Evolutionary conservation across 1,140 invertebrate genomes (phyloP), one percentile per base, ranked within the genome.

Genomic region (Vanessa atalanta): DNA sequence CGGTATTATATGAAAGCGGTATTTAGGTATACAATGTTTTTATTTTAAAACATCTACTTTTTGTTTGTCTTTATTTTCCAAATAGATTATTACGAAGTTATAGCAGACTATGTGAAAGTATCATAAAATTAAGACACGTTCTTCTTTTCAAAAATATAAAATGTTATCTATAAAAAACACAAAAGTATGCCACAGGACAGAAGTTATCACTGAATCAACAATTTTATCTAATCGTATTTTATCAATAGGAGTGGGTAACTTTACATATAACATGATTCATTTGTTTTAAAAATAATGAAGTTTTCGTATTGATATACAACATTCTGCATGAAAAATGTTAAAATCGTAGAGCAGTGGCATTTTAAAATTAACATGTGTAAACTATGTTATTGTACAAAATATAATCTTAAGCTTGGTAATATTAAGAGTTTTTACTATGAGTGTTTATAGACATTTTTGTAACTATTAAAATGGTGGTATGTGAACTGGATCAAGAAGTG

Each of bases 161-260:
- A 61, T 31, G 12, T 14, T 31, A 60, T 60, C 57, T 61, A 12
- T 55, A 65, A 72, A 72, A 72, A 65, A 7, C 50, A 57, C 55
- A 76, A 85, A 87, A 85, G 73, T 85, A 75, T 86, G 80, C 53
- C 81, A 83, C 75, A 69, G 51, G 72, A 57, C 37, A 70, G 48
- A 57, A 70, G 57, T 84, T 88, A 89, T 88, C 84, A 82, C 81
- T 83, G 76, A 82, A 79, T 85, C 80, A 86, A 82, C 82, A 75
- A 60, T 70, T 72, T 81, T 89, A 92, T 90, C 88, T 92, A 84
- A 90, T 92, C 90, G 79, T 23, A 50, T 74, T 77, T 80, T 90
- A 90, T 92, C 88, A 86, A 87, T 87, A 83, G 84, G 87, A 66
- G 88, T 87, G 80, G 75, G 82, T 73, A 76, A 77, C 60, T 70